phyloP scores from a whole-genome alignment of 1,140 invertebrate genomes.

The Ericerus pela region DNA sequence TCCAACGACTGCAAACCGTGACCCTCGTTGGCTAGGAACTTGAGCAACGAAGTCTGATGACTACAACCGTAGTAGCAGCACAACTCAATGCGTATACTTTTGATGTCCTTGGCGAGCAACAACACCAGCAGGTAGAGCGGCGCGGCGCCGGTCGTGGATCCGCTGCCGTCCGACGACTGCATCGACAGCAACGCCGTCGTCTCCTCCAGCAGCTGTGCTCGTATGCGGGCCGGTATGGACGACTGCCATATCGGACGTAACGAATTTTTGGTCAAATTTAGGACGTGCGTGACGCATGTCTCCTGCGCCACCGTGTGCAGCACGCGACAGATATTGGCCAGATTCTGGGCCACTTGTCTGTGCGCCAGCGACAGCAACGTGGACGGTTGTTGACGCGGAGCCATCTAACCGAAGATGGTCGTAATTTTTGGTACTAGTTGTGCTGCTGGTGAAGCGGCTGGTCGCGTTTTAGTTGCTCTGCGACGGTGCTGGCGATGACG shows the following conservation, averaged over 20 bases:
- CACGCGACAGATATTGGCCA: constrained; percentile 32
- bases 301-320: constrained; percentile 34
- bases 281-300: constrained; percentile 30
- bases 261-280: constrained; percentile 30
- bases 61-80: constrained; percentile 39
- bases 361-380: constrained; percentile 33
- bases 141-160: constrained; percentile 31
- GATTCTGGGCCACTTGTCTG: constrained; percentile 32
- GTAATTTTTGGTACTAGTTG: too few relatives aligned
- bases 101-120: constrained; percentile 33
- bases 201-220: constrained; percentile 32
- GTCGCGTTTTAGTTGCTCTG: too few relatives aligned
- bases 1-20: constrained; percentile 32
- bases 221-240: constrained; percentile 27
- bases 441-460: too few relatives aligned
- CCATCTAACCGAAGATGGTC: constrained; percentile 27
- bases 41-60: constrained; percentile 34
- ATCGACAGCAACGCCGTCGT: constrained; percentile 31
- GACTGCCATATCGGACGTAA: constrained; percentile 34
- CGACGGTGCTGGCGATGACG: too few relatives aligned
- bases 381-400: constrained; percentile 34
- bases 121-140: constrained; percentile 33
- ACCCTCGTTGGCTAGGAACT: constrained; percentile 32
- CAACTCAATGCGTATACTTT: constrained; percentile 32
- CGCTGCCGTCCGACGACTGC: constrained; percentile 28